Percentiles rank a stretch among this genome's conserved stretches.
phyloP scores from a whole-genome alignment of 1,140 invertebrate species.

The Zaprionus taronus region DNA sequence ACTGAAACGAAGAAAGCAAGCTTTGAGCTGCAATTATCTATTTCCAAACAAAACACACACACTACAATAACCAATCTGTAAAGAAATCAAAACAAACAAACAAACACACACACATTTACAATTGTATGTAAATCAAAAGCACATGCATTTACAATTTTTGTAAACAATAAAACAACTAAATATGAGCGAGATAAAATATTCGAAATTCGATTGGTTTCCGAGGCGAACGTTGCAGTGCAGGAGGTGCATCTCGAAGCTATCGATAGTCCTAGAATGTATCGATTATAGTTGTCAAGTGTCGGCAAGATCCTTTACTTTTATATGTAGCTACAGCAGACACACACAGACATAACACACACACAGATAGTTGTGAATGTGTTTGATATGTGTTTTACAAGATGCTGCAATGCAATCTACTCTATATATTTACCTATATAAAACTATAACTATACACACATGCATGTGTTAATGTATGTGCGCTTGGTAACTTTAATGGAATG shows the following conservation, averaged over 20 bases:
- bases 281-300: conserved; percentile 1
- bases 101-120: conserved; percentile 19
- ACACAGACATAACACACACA: not conserved
- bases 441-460: conserved; percentile 11
- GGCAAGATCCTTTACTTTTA: conserved; percentile 17
- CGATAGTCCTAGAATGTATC: not conserved
- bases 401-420: conserved; percentile 12
- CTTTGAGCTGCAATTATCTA: conserved; percentile 37
- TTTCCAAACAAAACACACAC: conserved; percentile 24
- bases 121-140: conserved; percentile 41
- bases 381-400: conserved; percentile 19
- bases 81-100: conserved; percentile 1
- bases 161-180: conserved; percentile 56
- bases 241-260: conserved; percentile 1
- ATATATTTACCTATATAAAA: conserved; percentile 15
- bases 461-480: conserved; percentile 10
- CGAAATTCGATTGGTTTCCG: conserved; percentile 30
- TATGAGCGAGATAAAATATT: conserved; percentile 40
- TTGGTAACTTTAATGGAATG: conserved; percentile 16
- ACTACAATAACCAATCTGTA: conserved; percentile 8
- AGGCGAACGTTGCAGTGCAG: not conserved
- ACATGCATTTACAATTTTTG: conserved; percentile 60
- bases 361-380: conserved; percentile 5
- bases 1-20: conserved; percentile 17
- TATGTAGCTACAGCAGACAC: conserved; percentile 17